phyloP scores from a whole-genome alignment of 2,888 invertebrate genomes.

The Eilema depressum region DNA sequence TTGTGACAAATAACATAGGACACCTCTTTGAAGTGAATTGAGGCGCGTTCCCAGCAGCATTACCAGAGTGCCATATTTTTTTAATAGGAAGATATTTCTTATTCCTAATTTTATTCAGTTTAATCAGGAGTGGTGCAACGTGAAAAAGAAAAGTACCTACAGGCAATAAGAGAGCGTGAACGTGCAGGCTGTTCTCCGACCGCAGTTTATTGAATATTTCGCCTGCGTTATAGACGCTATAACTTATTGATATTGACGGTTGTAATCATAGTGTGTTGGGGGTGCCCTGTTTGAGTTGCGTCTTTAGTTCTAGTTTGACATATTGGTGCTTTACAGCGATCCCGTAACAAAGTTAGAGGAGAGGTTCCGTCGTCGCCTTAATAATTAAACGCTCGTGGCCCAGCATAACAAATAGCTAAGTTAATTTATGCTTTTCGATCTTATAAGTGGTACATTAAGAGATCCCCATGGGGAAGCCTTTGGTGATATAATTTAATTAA shows the following conservation, averaged over 20 bases:
- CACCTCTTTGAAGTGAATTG: too few species aligned
- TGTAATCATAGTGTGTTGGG: constrained; percentile 11
- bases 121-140: neutral
- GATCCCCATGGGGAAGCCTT: constrained; percentile 69
- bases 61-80: too few species aligned
- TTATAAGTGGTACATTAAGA: constrained; percentile 77
- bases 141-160: neutral
- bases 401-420: constrained; percentile 75
- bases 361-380: constrained; percentile 39
- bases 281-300: constrained; percentile 29
- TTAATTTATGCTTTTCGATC: constrained; percentile 77
- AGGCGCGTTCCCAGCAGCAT: too few species aligned
- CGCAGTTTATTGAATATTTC: constrained; percentile 7
- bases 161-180: neutral
- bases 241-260: constrained; percentile 36
- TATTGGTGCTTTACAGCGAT: constrained; percentile 30
- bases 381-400: constrained; percentile 62
- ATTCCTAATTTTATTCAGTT: neutral
- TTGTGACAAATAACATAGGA: too few species aligned
- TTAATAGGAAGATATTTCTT: neutral
- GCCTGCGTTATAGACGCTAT: constrained; percentile 9
- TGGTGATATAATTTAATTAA: constrained; percentile 73
- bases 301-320: constrained; percentile 38
- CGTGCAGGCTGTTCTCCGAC: neutral
- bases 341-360: constrained; percentile 34